These are phyloP conservation scores for Oostethus manadensis DNA, from an alignment of 2,113 vertebrate genomes.

Conservation along the genomic window DNA sequence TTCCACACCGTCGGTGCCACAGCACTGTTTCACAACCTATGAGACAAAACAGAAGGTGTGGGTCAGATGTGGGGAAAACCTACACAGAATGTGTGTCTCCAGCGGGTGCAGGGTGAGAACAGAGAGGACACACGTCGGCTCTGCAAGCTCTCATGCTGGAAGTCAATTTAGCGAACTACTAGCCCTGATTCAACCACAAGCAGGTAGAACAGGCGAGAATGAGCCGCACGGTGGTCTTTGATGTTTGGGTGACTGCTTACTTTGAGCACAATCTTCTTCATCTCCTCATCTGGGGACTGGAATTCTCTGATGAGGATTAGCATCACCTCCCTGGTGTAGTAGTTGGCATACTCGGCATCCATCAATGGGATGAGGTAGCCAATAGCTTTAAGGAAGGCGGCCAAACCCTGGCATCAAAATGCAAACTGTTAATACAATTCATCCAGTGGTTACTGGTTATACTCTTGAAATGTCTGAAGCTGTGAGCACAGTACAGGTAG, in stretches of 20 bases:
- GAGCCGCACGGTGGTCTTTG: slow-evolving; percentile 5
- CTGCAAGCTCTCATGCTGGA: slow-evolving; percentile 44
- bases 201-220: slow-evolving; percentile 47
- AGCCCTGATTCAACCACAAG: slow-evolving; percentile 31
- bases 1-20: slow-evolving; percentile 96
- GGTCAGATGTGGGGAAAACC: neutral
- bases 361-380: slow-evolving; percentile 97
- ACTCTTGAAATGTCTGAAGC: slow-evolving; percentile 16
- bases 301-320: slow-evolving; percentile 98
- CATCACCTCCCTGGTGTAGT: slow-evolving; percentile 99
- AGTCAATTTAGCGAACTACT: slow-evolving; percentile 32
- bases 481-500: slow-evolving; percentile 15
- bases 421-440: neutral
- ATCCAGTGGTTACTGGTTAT: neutral
- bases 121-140: slow-evolving; percentile 15
- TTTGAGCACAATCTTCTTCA: slow-evolving; percentile 99
- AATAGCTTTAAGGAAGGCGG: slow-evolving; percentile 97
- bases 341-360: slow-evolving; percentile 98
- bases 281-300: slow-evolving; percentile 98
- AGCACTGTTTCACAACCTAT: slow-evolving; percentile 98
- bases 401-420: slow-evolving; percentile 79
- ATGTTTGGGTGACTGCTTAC: slow-evolving; percentile 54
- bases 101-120: slow-evolving; percentile 53
- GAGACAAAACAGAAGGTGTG: neutral
- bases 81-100: slow-evolving; percentile 22